These are phyloP conservation scores for Trididemnum nubilum DNA, from an alignment of 23 tunicate genomes.

Conservation along the genomic window DNA sequence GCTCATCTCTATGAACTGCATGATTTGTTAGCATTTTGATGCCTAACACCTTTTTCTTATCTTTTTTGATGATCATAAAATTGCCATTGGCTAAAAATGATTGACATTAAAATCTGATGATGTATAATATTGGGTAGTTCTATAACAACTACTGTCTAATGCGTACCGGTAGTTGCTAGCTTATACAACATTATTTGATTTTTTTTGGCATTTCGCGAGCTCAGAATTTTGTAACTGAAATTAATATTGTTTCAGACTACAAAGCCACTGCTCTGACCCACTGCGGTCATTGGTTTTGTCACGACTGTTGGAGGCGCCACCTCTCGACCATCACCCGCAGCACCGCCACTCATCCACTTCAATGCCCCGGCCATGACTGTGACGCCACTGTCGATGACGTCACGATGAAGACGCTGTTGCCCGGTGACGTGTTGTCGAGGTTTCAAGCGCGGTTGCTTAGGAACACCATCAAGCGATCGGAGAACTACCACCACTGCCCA, in stretches of 20 bases:
- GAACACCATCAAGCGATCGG: constrained; percentile 3
- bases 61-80: too few relatives aligned
- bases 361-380: constrained; percentile 46
- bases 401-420: constrained; percentile 29
- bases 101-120: too few relatives aligned
- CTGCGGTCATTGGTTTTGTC: constrained; percentile 63
- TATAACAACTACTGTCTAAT: too few relatives aligned
- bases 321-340: not conserved
- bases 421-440: constrained; percentile 36
- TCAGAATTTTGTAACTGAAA: too few relatives aligned
- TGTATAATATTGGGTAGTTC: too few relatives aligned
- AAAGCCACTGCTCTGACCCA: constrained; percentile 19
- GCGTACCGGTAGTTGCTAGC: too few relatives aligned
- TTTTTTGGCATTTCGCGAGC: too few relatives aligned
- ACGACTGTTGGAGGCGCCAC: constrained; percentile 49
- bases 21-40: too few relatives aligned
- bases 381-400: constrained; percentile 30
- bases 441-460: constrained; percentile 6
- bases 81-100: too few relatives aligned
- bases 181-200: too few relatives aligned
- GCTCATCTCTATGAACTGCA: too few relatives aligned
- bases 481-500: constrained; percentile 18
- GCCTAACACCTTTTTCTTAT: too few relatives aligned
- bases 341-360: not conserved
- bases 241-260: constrained; percentile 8